Conservation (phyloP, 2,888 invertebrate genomes). For the Cheiracanthium punctorium region DNA sequence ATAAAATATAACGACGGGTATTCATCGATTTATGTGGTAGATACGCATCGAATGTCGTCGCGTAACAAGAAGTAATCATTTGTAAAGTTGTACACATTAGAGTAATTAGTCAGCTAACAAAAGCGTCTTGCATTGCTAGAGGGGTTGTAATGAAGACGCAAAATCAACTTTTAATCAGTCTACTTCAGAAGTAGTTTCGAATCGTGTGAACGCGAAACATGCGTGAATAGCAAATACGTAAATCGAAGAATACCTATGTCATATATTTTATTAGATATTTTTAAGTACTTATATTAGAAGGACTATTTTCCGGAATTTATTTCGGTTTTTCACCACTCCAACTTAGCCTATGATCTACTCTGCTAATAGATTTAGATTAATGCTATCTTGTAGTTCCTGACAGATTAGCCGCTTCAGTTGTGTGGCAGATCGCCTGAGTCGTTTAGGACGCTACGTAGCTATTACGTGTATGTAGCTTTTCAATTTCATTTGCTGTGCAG, state of each 20-base stretch:
- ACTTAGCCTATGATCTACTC: not conserved
- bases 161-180: not conserved
- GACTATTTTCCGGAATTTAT: slow-evolving; percentile 1
- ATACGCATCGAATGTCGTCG: slow-evolving; percentile 4
- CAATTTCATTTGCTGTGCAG: slow-evolving; percentile 37
- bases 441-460: slow-evolving; percentile 35
- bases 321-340: not conserved
- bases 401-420: slow-evolving; percentile 42
- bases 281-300: not conserved
- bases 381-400: slow-evolving; percentile 11
- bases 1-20: not conserved
- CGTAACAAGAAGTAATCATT: slow-evolving; percentile 5
- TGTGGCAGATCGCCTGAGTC: slow-evolving; percentile 25
- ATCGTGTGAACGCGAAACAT: slow-evolving; percentile 11
- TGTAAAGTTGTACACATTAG: not conserved
- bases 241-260: not conserved
- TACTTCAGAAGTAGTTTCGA: not conserved
- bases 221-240: not conserved
- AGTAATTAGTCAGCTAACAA: not conserved
- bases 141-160: slow-evolving; percentile 14
- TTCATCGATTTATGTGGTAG: slow-evolving; percentile 2
- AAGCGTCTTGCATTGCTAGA: slow-evolving; percentile 7
- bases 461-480: slow-evolving; percentile 46
- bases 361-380: slow-evolving; percentile 6
- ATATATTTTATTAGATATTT: not conserved